Conservation (phyloP, 2,113 vertebrate genomes). For the Vidua chalybeata region DNA sequence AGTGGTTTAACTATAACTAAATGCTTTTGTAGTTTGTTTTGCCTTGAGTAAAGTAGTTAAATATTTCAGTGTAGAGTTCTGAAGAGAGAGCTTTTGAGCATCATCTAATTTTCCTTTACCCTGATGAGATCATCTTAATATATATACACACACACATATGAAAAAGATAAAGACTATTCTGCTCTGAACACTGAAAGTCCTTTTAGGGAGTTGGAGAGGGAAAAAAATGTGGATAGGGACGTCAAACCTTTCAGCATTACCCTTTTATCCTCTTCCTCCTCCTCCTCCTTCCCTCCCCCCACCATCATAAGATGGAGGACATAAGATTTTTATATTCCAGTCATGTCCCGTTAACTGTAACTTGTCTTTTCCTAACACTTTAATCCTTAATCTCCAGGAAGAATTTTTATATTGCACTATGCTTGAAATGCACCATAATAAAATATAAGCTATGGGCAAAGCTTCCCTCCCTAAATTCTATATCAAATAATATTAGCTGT, state of each 20-base stretch:
- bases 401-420: neutral
- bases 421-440: neutral
- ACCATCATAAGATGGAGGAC: neutral
- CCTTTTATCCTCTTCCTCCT: neutral
- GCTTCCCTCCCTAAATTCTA: neutral
- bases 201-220: neutral
- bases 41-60: neutral
- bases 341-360: neutral
- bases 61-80: neutral
- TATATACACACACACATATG: neutral
- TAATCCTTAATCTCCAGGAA: neutral
- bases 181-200: neutral
- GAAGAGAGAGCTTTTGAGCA: neutral
- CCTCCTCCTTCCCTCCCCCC: neutral
- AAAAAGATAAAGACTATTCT: neutral
- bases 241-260: neutral
- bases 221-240: neutral
- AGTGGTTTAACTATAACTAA: neutral
- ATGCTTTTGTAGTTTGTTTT: neutral
- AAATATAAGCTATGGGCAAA: neutral
- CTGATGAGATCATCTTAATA: neutral
- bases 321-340: neutral
- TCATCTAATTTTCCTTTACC: neutral
- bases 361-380: neutral
- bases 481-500: neutral